phyloP scores from a whole-genome alignment of 1,140 invertebrate genomes.

The Drosophila parabipectinata region DNA sequence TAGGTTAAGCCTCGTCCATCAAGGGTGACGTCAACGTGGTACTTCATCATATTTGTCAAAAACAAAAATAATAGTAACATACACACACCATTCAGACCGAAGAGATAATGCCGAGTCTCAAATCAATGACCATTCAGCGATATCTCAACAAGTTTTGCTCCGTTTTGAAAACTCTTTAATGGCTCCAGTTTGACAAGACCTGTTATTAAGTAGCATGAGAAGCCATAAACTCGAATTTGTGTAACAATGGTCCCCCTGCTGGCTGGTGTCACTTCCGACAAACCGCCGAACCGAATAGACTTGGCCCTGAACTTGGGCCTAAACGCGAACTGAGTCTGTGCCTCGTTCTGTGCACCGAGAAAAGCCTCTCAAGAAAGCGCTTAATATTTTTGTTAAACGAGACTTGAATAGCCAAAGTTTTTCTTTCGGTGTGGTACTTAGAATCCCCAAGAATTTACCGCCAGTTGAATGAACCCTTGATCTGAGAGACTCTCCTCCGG shows the following conservation, averaged over 20 bases:
- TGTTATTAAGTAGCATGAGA: slow-evolving; percentile 71
- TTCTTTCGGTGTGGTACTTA: neutral
- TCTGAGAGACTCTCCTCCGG: slow-evolving; percentile 36
- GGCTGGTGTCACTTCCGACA: slow-evolving; percentile 71
- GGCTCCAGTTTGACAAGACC: slow-evolving; percentile 70
- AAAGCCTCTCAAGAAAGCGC: neutral
- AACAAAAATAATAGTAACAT: neutral
- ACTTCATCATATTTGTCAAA: slow-evolving; percentile 8
- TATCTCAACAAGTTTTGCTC: slow-evolving; percentile 38
- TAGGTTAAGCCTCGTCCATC: slow-evolving; percentile 12
- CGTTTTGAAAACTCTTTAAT: slow-evolving; percentile 49
- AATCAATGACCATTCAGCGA: slow-evolving; percentile 34
- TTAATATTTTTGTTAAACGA: neutral
- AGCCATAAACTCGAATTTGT: slow-evolving; percentile 61
- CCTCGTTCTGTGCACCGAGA: slow-evolving; percentile 15
- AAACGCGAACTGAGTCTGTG: slow-evolving; percentile 9
- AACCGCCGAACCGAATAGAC: slow-evolving; percentile 46
- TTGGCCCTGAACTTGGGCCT: slow-evolving; percentile 65
- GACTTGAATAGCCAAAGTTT: neutral
- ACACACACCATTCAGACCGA: neutral
- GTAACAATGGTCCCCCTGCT: slow-evolving; percentile 66
- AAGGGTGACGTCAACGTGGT: slow-evolving; percentile 21
- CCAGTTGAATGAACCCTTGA: slow-evolving; percentile 62
- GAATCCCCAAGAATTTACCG: slow-evolving; percentile 31
- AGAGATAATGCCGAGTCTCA: slow-evolving; percentile 7